Percentiles rank a stretch among this genome's conserved stretches.
Evolutionary conservation across 2,797 vertebrate genomes (phyloP).

Genomic region (Harpagifer antarcticus): DNA sequence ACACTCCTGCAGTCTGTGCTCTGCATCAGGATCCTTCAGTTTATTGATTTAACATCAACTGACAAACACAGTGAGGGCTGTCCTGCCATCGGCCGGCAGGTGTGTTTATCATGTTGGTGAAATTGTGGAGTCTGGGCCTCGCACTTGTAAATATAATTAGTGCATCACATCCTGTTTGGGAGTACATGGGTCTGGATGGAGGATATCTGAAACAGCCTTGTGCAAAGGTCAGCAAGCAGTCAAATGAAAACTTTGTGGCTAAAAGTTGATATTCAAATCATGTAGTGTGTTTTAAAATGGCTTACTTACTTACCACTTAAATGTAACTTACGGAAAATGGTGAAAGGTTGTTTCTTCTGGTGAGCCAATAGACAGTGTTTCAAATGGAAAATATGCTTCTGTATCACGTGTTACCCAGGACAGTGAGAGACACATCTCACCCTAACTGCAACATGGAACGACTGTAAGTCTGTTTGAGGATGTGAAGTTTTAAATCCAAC

Average conservation of each 20-base stretch:
- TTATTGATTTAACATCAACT: slow-evolving; percentile 81
- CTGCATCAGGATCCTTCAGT: slow-evolving; percentile 63
- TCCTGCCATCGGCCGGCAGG: slow-evolving; percentile 76
- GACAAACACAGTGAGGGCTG: slow-evolving; percentile 72
- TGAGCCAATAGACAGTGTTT: too few relatives aligned
- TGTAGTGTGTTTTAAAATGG: too few relatives aligned
- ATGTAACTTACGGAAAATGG: too few relatives aligned
- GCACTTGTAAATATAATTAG: slow-evolving; percentile 81
- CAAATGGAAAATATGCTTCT: not conserved
- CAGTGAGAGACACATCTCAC: slow-evolving; percentile 1
- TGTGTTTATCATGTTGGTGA: slow-evolving; percentile 81
- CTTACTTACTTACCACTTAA: too few relatives aligned
- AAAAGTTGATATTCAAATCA: not conserved
- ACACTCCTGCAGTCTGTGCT: slow-evolving; percentile 60
- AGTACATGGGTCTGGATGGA: slow-evolving; percentile 37
- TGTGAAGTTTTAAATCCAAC: not conserved
- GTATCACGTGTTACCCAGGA: not conserved
- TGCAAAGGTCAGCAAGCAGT: slow-evolving; percentile 27
- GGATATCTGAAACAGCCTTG: slow-evolving; percentile 57
- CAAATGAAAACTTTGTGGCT: slow-evolving; percentile 3
- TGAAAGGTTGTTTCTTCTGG: too few relatives aligned
- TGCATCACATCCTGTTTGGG: slow-evolving; percentile 76
- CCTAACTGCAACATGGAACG: not conserved
- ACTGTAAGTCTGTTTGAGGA: not conserved
- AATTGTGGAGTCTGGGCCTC: slow-evolving; percentile 56